These are phyloP conservation scores for Metopolophium dirhodum DNA, from an alignment of 1,140 invertebrate genomes.

Conservation along the genomic window DNA sequence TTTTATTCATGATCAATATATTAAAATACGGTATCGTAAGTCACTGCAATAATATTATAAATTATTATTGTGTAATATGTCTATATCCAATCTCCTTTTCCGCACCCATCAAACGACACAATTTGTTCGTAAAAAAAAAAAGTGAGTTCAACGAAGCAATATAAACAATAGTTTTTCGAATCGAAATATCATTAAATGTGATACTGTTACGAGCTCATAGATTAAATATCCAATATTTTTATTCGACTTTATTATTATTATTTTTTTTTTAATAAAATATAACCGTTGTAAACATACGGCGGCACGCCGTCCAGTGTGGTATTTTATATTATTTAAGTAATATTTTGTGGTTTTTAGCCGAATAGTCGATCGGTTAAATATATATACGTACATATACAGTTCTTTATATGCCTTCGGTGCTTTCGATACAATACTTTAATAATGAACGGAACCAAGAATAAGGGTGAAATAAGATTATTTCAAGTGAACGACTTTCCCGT, in stretches of 20 bases:
- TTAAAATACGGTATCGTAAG: background rate
- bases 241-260: background rate
- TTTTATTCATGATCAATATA: background rate
- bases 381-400: background rate
- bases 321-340: background rate
- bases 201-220: background rate
- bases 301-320: background rate
- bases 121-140: background rate
- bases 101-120: background rate
- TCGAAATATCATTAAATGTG: background rate
- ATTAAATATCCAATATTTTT: background rate
- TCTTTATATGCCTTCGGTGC: background rate
- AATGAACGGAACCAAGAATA: background rate
- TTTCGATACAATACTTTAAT: background rate
- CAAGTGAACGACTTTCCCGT: background rate
- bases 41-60: background rate
- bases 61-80: background rate
- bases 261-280: background rate
- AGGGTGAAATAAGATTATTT: background rate
- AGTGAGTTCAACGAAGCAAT: background rate
- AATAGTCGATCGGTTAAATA: background rate
- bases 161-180: background rate
- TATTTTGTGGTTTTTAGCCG: background rate
- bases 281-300: background rate
- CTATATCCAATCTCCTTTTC: background rate